Evolutionary conservation across 2,888 invertebrate species (phyloP).

Genomic region (Epicampocera succincta): DNA sequence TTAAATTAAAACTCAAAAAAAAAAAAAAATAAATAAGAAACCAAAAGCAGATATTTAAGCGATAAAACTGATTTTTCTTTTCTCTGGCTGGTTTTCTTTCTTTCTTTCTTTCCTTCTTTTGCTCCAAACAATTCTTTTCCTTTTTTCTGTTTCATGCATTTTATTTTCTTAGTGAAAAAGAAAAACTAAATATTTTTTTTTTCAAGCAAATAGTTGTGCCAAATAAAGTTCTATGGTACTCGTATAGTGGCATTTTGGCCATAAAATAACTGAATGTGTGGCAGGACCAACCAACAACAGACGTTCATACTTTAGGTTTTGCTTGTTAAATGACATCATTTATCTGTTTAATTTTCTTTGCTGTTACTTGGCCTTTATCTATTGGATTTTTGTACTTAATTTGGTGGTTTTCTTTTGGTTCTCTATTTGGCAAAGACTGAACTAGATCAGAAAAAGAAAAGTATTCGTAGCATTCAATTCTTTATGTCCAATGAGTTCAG

Average conservation of each 20-base stretch:
- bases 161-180: slow-evolving; percentile 6
- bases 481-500: neutral
- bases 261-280: slow-evolving; percentile 18
- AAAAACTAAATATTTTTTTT: slow-evolving; percentile 22
- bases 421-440: slow-evolving; percentile 14
- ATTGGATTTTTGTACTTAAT: slow-evolving; percentile 65
- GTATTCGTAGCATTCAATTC: slow-evolving; percentile 27
- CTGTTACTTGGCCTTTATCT: slow-evolving; percentile 64
- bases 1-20: neutral
- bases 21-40: slow-evolving; percentile 4
- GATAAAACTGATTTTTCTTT: slow-evolving; percentile 43
- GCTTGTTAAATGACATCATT: slow-evolving; percentile 64
- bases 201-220: slow-evolving; percentile 60
- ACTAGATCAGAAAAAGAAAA: slow-evolving; percentile 13
- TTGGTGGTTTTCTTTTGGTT: slow-evolving; percentile 53
- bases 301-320: slow-evolving; percentile 25
- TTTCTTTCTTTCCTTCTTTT: too few species aligned
- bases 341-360: slow-evolving; percentile 67
- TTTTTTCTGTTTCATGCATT: neutral
- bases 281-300: slow-evolving; percentile 7
- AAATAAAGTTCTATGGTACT: slow-evolving; percentile 56
- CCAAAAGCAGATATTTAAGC: slow-evolving; percentile 14
- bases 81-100: too few species aligned
- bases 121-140: slow-evolving; percentile 14
- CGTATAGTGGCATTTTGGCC: slow-evolving; percentile 24